Conservation (phyloP, 2,888 invertebrate genomes). For the Drosophila melanosoma region DNA sequence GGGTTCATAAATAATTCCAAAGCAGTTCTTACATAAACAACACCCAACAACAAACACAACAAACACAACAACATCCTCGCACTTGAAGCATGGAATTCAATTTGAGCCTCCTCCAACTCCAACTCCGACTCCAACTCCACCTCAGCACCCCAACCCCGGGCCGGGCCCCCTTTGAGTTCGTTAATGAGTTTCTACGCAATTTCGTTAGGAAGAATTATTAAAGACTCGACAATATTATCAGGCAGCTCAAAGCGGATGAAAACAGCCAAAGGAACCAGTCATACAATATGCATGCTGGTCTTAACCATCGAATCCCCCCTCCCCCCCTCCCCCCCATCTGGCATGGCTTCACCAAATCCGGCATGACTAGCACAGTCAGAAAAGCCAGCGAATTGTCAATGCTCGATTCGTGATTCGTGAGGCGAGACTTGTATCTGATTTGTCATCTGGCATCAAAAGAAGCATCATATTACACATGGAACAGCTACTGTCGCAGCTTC, state of each 20-base stretch:
- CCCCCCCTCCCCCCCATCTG: background rate
- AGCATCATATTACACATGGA: slow-evolving; percentile 66
- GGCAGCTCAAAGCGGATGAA: slow-evolving; percentile 41
- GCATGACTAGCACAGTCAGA: slow-evolving; percentile 4
- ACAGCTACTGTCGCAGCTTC: background rate
- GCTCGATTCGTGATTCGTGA: slow-evolving; percentile 69
- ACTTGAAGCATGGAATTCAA: slow-evolving; percentile 70
- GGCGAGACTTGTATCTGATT: slow-evolving; percentile 76
- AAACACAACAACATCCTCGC: slow-evolving; percentile 32
- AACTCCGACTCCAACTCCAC: background rate
- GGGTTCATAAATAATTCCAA: slow-evolving; percentile 82
- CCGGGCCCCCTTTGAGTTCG: slow-evolving; percentile 50
- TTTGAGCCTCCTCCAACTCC: slow-evolving; percentile 48
- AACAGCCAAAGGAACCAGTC: slow-evolving; percentile 1
- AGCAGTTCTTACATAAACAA: slow-evolving; percentile 76
- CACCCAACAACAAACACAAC: slow-evolving; percentile 23
- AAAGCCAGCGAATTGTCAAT: slow-evolving; percentile 51
- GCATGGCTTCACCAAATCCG: background rate
- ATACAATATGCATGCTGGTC: slow-evolving; percentile 29
- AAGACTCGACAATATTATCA: slow-evolving; percentile 63
- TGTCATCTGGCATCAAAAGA: slow-evolving; percentile 67
- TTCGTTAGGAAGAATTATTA: slow-evolving; percentile 71
- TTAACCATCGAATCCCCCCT: background rate
- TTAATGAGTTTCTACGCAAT: slow-evolving; percentile 79
- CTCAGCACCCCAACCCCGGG: background rate